Percentiles rank a stretch among this genome's conserved stretches.
Conservation (phyloP, 1,140 invertebrate genomes). For the Bombus polaris region DNA sequence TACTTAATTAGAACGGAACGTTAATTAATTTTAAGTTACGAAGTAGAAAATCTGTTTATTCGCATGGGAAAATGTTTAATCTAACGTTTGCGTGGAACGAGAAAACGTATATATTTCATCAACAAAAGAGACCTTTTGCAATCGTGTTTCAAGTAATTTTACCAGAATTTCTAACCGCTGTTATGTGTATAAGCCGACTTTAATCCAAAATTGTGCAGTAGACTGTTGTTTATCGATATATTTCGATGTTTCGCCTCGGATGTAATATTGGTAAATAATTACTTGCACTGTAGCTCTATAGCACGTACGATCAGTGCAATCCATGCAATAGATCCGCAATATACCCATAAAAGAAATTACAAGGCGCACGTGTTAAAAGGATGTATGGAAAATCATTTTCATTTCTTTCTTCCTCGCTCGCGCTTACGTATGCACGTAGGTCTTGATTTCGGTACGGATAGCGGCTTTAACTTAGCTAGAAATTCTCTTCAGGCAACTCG, state of each 20-base stretch:
- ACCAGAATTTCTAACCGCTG: neutral
- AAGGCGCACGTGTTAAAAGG: too few species aligned
- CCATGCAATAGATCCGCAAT: too few species aligned
- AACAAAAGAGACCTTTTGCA: neutral
- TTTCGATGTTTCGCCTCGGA: neutral
- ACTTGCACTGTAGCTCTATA: rapidly evolving
- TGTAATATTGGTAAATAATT: too few species aligned
- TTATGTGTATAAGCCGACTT: neutral
- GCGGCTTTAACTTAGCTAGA: too few species aligned
- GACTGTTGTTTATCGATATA: neutral
- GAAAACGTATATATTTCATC: neutral
- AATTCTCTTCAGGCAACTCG: too few species aligned
- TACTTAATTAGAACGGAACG: neutral
- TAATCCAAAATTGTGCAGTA: too few species aligned
- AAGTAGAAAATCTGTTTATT: slow-evolving; percentile 1
- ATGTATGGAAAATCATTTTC: neutral
- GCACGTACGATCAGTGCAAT: too few species aligned
- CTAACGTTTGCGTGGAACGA: neutral
- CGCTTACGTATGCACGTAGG: neutral
- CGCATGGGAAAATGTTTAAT: neutral
- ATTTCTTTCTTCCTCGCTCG: neutral
- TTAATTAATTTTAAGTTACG: slow-evolving; percentile 8
- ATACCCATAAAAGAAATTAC: too few species aligned
- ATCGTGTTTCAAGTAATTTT: neutral
- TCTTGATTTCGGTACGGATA: too few species aligned